phyloP scores from a whole-genome alignment of 1,140 invertebrate genomes.

The Ylistrum balloti region DNA sequence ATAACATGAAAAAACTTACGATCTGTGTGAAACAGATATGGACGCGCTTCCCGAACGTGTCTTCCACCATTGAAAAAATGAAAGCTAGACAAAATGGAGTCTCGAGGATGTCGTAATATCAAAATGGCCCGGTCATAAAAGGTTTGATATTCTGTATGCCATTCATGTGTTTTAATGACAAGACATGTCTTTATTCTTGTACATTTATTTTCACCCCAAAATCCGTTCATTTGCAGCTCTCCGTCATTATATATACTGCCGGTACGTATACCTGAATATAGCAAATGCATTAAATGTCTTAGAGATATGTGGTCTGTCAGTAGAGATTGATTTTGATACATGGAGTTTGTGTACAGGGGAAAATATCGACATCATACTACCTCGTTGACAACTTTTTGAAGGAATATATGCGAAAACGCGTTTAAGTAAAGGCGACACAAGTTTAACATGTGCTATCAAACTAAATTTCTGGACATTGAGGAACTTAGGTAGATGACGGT shows the following conservation, averaged over 20 bases:
- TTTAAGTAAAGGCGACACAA: too few species aligned
- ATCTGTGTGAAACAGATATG: not conserved
- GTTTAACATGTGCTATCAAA: too few species aligned
- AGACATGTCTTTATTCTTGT: conserved; percentile 88
- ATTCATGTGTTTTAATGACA: conserved; percentile 92
- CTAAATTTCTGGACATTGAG: too few species aligned
- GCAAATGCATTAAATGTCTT: too few species aligned
- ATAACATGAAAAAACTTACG: too few species aligned
- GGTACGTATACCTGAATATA: conserved; percentile 83
- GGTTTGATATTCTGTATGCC: conserved; percentile 82
- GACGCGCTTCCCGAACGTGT: not conserved
- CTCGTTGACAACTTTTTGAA: too few species aligned
- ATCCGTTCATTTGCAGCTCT: conserved; percentile 89
- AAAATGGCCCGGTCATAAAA: conserved; percentile 64
- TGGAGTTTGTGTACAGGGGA: too few species aligned
- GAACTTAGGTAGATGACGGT: too few species aligned
- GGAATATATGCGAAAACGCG: too few species aligned
- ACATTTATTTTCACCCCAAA: conserved; percentile 88
- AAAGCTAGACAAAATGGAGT: conserved; percentile 49
- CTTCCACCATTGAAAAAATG: not conserved
- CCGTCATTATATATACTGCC: conserved; percentile 86
- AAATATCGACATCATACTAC: too few species aligned
- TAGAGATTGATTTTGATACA: too few species aligned
- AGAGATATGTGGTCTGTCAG: too few species aligned
- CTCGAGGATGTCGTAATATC: conserved; percentile 67